A percentile compares a stretch with the other conserved stretches of the same genome.
Conservation (phyloP, 2,113 vertebrate species). For the Corydoras maculifer region DNA sequence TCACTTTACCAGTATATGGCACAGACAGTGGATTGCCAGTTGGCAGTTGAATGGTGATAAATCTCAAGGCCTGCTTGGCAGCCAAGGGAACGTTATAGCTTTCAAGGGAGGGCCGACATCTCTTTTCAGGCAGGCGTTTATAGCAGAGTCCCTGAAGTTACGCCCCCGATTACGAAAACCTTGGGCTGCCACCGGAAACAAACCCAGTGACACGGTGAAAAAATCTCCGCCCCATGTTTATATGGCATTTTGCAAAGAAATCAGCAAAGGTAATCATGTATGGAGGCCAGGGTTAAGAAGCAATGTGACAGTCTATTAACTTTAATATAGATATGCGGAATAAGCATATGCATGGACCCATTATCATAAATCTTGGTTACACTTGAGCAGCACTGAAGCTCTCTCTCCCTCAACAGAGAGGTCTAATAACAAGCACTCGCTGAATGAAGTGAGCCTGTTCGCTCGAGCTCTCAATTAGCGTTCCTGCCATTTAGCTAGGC, state of each 20-base stretch:
- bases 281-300: conserved; percentile 98
- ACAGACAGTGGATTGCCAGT: conserved; percentile 23
- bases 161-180: conserved; percentile 62
- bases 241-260: conserved; percentile 93
- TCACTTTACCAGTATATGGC: conserved; percentile 2
- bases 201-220: conserved; percentile 86
- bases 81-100: conserved; percentile 38
- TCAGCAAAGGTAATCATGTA: conserved; percentile 99
- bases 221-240: conserved; percentile 90
- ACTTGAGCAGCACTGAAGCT: conserved; percentile 65
- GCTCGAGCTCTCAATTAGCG: conserved; percentile 71
- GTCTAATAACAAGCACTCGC: conserved; percentile 66
- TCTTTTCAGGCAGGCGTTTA: conserved; percentile 57
- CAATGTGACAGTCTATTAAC: conserved; percentile 99
- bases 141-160: conserved; percentile 62
- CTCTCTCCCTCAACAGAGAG: conserved; percentile 55
- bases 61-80: conserved; percentile 37
- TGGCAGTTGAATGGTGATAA: conserved; percentile 41
- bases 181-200: conserved; percentile 71
- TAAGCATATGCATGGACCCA: conserved; percentile 96
- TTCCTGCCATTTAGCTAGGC: conserved; percentile 38
- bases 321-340: conserved; percentile 99
- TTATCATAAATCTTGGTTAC: conserved; percentile 99
- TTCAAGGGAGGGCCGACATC: conserved; percentile 49
- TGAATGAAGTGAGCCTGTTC: conserved; percentile 60